phyloP scores from a whole-genome alignment of 2,888 invertebrate genomes.

The Beris chalybata region DNA sequence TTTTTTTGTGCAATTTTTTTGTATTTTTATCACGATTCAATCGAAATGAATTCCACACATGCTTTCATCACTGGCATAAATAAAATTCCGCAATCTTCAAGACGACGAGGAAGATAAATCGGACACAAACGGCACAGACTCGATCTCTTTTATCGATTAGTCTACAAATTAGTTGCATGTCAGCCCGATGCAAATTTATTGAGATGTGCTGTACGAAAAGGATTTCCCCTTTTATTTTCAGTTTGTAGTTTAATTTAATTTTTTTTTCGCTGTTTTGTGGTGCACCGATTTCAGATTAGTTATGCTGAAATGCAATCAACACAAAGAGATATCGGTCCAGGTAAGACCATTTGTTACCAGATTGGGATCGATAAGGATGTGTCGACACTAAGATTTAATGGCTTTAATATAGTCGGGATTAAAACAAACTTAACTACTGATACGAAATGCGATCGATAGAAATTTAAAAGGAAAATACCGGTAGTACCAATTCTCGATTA shows the following conservation, averaged over 20 bases:
- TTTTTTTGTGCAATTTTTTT: neutral
- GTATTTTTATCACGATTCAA: neutral
- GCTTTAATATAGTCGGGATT: too few species aligned
- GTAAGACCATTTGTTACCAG: conserved; percentile 20
- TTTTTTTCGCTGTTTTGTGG: conserved; percentile 17
- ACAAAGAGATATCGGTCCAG: conserved; percentile 3
- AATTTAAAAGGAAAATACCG: too few species aligned
- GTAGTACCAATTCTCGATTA: too few species aligned
- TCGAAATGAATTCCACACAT: conserved; percentile 19
- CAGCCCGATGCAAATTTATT: conserved; percentile 33
- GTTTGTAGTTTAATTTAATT: conserved; percentile 4
- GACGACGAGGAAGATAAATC: conserved; percentile 9
- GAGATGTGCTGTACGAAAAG: conserved; percentile 11
- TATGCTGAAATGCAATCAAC: conserved; percentile 17
- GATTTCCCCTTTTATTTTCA: too few species aligned
- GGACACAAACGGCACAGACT: neutral
- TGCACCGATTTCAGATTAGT: conserved; percentile 23
- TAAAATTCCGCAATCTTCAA: conserved; percentile 1
- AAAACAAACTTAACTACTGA: too few species aligned
- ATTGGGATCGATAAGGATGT: conserved; percentile 23
- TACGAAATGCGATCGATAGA: too few species aligned
- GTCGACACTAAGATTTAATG: conserved; percentile 23
- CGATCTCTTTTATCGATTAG: conserved; percentile 33
- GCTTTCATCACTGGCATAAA: conserved; percentile 23
- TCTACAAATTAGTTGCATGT: conserved; percentile 34